Evolutionary conservation across 2,888 invertebrate genomes (phyloP), one percentile per base, ranked within the genome.

Genomic region (Mongoloraphidia duomilia): DNA sequence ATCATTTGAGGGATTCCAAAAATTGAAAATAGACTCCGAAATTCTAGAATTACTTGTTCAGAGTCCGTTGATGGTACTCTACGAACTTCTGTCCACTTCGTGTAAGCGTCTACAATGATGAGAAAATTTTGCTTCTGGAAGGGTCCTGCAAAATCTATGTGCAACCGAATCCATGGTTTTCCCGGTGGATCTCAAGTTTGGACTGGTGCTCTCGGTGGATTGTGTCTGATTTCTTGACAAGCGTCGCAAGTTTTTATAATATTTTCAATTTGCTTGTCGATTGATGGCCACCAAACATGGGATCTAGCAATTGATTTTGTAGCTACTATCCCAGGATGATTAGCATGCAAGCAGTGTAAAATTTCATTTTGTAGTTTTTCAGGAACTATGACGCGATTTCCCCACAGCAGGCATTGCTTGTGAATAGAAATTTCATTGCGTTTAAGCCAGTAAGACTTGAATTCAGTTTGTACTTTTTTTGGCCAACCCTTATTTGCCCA

Each of bases 1-100:
- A 59, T 36, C 9, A 44, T 50, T 34, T 54, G 53, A 6, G 58
- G 59, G 9, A 60, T 39, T 9, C 61, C 58, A 49, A 54, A 51
- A 5, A 50, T 49, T 3, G 56, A 53, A 38, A 53, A 51, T 8
- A 57, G 26, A 11, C 39, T 34, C 17, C 53, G 34, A 2, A 60
- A 43, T 10, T 42, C 46, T n/a, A 44, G 44, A 9, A 57, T 54
- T 8, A 54, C 51, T 9, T 47, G 35, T 3, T 34, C 5, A 10
- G 54, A 42, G 3, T 49, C 43, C 9, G 51, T 55, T 2, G 52
- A 52, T 1, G 46, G 11, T 10, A 54, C 41, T 9, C 33, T 44
- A 9, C 34, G 17, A 6, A 57, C 54, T 47, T 58, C 57, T 3
- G 47, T 46, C 54, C 54, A 58, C 40, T 57, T 56, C 0, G 56